phyloP scores from a whole-genome alignment of 2,888 invertebrate genomes.

The Drosophila buzzatii region DNA sequence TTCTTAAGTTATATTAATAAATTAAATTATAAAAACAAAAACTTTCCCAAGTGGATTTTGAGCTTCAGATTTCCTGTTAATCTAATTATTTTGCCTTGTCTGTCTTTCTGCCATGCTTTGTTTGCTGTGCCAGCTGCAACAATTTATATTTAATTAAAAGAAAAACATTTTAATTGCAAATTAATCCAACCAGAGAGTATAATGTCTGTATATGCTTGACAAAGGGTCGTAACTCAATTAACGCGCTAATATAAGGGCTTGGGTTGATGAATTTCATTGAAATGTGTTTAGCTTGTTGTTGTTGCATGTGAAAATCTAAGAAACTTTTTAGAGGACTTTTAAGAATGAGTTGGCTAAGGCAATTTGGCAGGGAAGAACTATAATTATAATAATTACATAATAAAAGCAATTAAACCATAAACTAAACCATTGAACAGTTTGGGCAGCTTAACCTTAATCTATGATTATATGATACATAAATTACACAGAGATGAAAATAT shows the following conservation, averaged over 20 bases:
- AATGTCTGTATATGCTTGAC: neutral
- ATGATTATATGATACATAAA: neutral
- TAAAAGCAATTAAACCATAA: neutral
- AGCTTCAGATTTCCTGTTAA: neutral
- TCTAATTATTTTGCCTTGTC: neutral
- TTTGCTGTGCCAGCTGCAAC: neutral
- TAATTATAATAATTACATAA: neutral
- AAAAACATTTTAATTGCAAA: slow-evolving; percentile 2
- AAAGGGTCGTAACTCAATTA: slow-evolving; percentile 4
- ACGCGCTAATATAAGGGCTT: slow-evolving; percentile 4
- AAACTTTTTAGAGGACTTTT: neutral
- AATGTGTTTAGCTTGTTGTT: neutral
- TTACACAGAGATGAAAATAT: neutral
- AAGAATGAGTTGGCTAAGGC: neutral
- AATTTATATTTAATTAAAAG: slow-evolving; percentile 2
- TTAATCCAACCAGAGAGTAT: neutral
- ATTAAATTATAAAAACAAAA: neutral
- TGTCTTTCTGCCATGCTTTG: neutral
- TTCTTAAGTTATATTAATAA: neutral
- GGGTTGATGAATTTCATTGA: neutral
- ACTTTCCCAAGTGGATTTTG: neutral
- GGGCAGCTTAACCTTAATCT: neutral
- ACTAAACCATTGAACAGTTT: neutral
- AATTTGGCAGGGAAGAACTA: neutral
- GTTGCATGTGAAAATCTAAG: neutral